Percentiles rank a stretch among this genome's conserved stretches.
These are phyloP conservation scores for Drosophila buzzatii DNA, from an alignment of 2,888 invertebrate species.

Conservation along the genomic window DNA sequence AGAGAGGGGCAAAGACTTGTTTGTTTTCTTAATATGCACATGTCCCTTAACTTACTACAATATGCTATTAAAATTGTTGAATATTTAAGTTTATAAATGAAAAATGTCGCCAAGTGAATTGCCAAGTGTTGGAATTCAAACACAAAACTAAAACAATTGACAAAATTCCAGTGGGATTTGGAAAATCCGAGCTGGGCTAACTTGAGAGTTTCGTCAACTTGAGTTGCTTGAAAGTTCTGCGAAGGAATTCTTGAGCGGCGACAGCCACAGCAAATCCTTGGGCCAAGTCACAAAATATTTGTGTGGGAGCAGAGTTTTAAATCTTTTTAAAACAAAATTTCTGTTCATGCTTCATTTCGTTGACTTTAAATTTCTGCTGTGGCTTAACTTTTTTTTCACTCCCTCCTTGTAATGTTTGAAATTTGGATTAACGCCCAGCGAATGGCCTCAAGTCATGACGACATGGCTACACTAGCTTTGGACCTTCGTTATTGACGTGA, in stretches of 20 bases:
- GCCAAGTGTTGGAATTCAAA: slow-evolving; percentile 55
- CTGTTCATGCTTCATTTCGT: slow-evolving; percentile 57
- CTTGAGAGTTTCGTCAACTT: background rate
- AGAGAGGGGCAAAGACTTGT: background rate
- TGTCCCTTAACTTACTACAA: background rate
- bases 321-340: slow-evolving; percentile 74
- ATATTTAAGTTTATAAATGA: slow-evolving; percentile 4
- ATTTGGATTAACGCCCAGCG: slow-evolving; percentile 61
- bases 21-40: background rate
- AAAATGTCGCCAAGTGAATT: slow-evolving; percentile 14
- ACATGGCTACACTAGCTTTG: slow-evolving; percentile 18
- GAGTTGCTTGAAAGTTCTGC: slow-evolving; percentile 19
- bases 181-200: background rate
- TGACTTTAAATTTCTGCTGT: slow-evolving; percentile 67
- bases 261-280: slow-evolving; percentile 5
- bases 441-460: background rate
- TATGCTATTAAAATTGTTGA: slow-evolving; percentile 1
- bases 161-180: slow-evolving; percentile 54
- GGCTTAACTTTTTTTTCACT: slow-evolving; percentile 65
- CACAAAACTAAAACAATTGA: slow-evolving; percentile 68
- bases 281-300: slow-evolving; percentile 45
- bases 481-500: slow-evolving; percentile 54
- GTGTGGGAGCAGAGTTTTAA: slow-evolving; percentile 38
- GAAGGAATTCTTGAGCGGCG: slow-evolving; percentile 16
- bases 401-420: slow-evolving; percentile 51